phyloP scores from a whole-genome alignment of 1,140 invertebrate genomes.

The Drosophila ambigua region DNA sequence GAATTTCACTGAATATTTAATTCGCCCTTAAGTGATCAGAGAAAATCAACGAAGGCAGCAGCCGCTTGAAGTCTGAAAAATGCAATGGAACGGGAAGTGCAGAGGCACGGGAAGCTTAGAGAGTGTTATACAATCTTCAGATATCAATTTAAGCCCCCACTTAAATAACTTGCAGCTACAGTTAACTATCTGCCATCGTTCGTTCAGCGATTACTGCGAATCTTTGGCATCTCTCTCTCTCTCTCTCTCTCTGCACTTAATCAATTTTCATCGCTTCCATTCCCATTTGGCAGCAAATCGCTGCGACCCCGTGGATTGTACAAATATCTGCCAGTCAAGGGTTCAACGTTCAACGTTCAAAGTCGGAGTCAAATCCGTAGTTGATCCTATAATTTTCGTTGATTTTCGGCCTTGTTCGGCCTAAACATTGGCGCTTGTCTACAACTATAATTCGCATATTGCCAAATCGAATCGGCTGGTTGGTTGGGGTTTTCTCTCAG shows the following conservation, averaged over 20 bases:
- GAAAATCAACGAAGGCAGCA: conserved; percentile 17
- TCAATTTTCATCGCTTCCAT: conserved; percentile 37
- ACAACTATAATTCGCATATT: conserved; percentile 45
- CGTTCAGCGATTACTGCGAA: background rate
- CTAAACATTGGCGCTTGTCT: conserved; percentile 38
- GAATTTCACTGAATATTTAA: conserved; percentile 58
- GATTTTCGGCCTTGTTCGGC: conserved; percentile 46
- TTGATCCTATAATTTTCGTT: conserved; percentile 32
- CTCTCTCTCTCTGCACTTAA: conserved; percentile 27
- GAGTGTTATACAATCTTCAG: background rate
- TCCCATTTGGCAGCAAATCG: conserved; percentile 34
- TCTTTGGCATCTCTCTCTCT: background rate
- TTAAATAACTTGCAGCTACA: background rate
- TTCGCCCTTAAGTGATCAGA: conserved; percentile 66
- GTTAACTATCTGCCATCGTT: too few species aligned
- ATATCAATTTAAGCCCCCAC: conserved; percentile 6
- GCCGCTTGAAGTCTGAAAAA: background rate
- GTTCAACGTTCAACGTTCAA: conserved; percentile 29
- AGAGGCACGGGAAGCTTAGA: background rate
- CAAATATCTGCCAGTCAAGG: conserved; percentile 49
- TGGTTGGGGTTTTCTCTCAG: background rate
- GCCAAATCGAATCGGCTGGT: conserved; percentile 39
- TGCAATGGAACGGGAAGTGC: too few species aligned
- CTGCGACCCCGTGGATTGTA: conserved; percentile 27
- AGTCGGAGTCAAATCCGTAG: background rate